Evolutionary conservation across 2,888 invertebrate genomes (phyloP).

Genomic region (Nemapogon koenigi): DNA sequence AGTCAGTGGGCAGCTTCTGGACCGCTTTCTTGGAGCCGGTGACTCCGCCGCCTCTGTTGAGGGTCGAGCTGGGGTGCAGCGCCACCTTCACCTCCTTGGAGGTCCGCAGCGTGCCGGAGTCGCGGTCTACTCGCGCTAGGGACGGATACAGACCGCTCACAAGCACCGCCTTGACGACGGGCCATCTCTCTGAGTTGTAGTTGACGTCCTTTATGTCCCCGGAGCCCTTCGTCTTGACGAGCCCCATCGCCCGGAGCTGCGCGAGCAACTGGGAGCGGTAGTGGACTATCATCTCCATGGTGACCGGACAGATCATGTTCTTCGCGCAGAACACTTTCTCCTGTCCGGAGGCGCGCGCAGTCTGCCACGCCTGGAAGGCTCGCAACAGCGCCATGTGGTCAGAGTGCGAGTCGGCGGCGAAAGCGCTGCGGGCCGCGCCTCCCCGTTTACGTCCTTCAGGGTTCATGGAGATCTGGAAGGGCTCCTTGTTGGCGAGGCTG

Average conservation of each 20-base stretch:
- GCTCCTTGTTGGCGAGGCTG: constrained; percentile 78
- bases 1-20: constrained; percentile 72
- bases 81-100: constrained; percentile 64
- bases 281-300: constrained; percentile 90
- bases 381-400: constrained; percentile 89
- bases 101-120: constrained; percentile 67
- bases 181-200: constrained; percentile 84
- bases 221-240: constrained; percentile 69
- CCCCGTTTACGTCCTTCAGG: constrained; percentile 70
- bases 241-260: constrained; percentile 77
- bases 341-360: constrained; percentile 65
- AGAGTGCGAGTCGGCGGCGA: constrained; percentile 79
- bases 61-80: constrained; percentile 68
- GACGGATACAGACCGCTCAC: constrained; percentile 92
- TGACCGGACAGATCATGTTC: constrained; percentile 78
- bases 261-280: constrained; percentile 84
- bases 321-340: constrained; percentile 77
- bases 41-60: constrained; percentile 61
- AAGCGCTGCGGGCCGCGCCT: constrained; percentile 69
- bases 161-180: constrained; percentile 88
- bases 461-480: constrained; percentile 77
- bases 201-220: constrained; percentile 82
- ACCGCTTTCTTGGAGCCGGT: constrained; percentile 35
- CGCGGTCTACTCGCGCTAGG: constrained; percentile 75
- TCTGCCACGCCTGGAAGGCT: constrained; percentile 77